These are phyloP conservation scores for Semaprochilodus insignis DNA, from an alignment of 2,797 vertebrate species.

Conservation along the genomic window DNA sequence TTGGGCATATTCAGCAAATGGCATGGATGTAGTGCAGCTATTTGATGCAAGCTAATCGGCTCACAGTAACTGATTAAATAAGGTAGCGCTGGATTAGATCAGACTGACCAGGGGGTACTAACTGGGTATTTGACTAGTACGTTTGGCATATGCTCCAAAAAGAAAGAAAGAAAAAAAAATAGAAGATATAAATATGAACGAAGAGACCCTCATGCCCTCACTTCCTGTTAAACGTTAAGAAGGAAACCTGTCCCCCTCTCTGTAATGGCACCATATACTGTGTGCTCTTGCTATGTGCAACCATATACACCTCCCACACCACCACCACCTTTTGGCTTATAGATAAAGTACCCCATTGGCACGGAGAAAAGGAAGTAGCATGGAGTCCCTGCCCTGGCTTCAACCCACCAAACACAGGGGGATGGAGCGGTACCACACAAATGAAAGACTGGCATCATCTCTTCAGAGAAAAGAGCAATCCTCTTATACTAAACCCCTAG, in stretches of 20 bases:
- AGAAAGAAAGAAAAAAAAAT: neutral
- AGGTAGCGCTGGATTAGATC: constrained; percentile 44
- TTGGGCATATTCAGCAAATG: neutral
- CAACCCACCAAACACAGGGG: neutral
- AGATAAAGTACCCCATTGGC: constrained; percentile 32
- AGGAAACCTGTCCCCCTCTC: constrained; percentile 35
- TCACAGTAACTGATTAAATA: neutral
- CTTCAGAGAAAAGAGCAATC: constrained; percentile 25
- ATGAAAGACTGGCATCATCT: constrained; percentile 21
- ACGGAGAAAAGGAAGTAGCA: constrained; percentile 7
- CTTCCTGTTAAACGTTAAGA: constrained; percentile 13
- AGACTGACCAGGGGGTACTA: neutral
- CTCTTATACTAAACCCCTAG: constrained; percentile 13
- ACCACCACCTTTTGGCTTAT: constrained; percentile 24
- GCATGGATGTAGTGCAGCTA: constrained; percentile 4
- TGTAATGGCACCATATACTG: constrained; percentile 25
- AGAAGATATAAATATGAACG: neutral
- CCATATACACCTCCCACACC: neutral
- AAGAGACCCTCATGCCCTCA: constrained; percentile 11
- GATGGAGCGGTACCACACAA: constrained; percentile 10
- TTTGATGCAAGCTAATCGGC: neutral
- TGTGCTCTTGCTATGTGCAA: constrained; percentile 11
- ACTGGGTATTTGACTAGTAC: constrained; percentile 15
- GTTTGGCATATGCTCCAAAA: constrained; percentile 29
- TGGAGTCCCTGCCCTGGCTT: neutral